A percentile compares a stretch with the other conserved stretches of the same genome.
Evolutionary conservation across 2,113 vertebrate species (phyloP).

Genomic region (Centropus bengalensis): DNA sequence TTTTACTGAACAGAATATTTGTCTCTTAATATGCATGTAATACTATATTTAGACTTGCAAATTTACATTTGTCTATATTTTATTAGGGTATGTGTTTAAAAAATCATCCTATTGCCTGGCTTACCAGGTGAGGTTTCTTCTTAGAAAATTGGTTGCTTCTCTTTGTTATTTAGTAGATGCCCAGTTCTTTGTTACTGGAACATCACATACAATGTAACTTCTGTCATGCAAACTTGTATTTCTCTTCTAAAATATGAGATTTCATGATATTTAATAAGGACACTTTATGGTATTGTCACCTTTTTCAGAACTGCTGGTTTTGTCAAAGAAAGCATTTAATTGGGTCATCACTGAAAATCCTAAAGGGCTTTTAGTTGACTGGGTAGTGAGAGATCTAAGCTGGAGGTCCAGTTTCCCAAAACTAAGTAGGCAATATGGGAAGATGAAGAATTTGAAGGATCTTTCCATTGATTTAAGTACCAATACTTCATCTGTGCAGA

Average conservation of each 20-base stretch:
- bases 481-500: background rate
- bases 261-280: background rate
- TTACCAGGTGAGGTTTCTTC: constrained; percentile 18
- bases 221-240: background rate
- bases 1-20: constrained; percentile 18
- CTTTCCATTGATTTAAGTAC: background rate
- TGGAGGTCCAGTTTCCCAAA: background rate
- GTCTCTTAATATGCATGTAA: constrained; percentile 15
- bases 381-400: background rate
- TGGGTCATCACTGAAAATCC: background rate
- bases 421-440: background rate
- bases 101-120: background rate
- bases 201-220: background rate
- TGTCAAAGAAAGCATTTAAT: background rate
- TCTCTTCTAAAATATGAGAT: background rate
- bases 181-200: background rate
- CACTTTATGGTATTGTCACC: background rate
- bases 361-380: background rate
- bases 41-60: constrained; percentile 41
- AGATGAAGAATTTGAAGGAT: background rate
- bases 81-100: constrained; percentile 13
- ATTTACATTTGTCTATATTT: constrained; percentile 35
- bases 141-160: background rate
- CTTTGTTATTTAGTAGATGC: background rate
- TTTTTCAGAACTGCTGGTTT: background rate